Evolutionary conservation across 2,797 vertebrate genomes (phyloP).

Genomic region (Syngnathus rostellatus): DNA sequence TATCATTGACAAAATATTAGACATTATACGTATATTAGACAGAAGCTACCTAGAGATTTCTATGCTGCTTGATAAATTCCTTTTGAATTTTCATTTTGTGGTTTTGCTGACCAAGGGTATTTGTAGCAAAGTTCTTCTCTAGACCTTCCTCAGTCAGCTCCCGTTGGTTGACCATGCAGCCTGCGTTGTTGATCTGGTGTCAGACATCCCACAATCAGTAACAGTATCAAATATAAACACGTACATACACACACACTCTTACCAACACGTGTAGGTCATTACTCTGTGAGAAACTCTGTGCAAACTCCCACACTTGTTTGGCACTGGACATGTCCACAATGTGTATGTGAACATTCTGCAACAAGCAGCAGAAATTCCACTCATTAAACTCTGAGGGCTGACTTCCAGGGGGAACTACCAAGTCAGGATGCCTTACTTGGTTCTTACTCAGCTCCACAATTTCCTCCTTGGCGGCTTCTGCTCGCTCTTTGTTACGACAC

Average conservation of each 20-base stretch:
- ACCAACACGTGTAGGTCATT: conserved; percentile 75
- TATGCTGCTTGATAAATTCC: neutral
- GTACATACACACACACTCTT: conserved; percentile 17
- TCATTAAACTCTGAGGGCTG: no score
- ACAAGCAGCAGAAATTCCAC: neutral
- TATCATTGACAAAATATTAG: neutral
- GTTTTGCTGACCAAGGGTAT: conserved; percentile 71
- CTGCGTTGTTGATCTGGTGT: conserved; percentile 78
- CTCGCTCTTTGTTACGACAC: conserved; percentile 71
- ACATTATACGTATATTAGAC: neutral
- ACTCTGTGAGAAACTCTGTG: conserved; percentile 66
- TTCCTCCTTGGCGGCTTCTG: conserved; percentile 70
- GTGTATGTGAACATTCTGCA: conserved; percentile 74
- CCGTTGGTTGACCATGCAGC: conserved; percentile 80
- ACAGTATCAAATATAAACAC: neutral
- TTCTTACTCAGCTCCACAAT: conserved; percentile 68
- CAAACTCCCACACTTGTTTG: conserved; percentile 77
- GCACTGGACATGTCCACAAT: conserved; percentile 75
- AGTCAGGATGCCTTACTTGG: conserved; percentile 50
- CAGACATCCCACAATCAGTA: neutral
- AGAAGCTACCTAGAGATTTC: neutral
- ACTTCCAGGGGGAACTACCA: neutral
- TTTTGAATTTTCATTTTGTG: neutral
- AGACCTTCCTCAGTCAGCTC: conserved; percentile 76
- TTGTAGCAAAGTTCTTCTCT: conserved; percentile 83